Percentiles rank a stretch among this genome's conserved stretches.
Conservation (phyloP, 2,797 vertebrate genomes). For the Cryptoprocta ferox region DNA sequence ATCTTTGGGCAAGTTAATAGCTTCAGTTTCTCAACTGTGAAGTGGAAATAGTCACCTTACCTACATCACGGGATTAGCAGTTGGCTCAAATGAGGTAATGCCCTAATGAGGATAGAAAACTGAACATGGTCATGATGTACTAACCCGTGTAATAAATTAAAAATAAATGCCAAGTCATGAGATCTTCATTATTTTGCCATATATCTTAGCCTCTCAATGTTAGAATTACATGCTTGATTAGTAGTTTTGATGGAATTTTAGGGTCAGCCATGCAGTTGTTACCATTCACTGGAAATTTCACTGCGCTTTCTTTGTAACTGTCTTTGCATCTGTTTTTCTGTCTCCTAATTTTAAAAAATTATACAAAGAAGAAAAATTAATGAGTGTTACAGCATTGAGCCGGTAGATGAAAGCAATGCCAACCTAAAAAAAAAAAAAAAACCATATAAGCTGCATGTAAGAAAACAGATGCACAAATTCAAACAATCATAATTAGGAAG, state of each 20-base stretch:
- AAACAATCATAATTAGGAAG: not conserved
- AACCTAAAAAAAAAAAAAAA: not conserved
- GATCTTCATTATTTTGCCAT: not conserved
- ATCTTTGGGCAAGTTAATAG: not conserved
- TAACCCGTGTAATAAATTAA: not conserved
- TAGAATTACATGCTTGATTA: not conserved
- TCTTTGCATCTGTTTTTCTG: not conserved
- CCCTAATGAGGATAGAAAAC: not conserved
- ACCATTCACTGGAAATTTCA: not conserved
- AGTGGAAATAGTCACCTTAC: not conserved
- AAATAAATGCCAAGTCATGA: not conserved
- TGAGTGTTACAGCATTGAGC: not conserved
- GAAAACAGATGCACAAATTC: not conserved
- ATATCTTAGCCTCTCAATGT: not conserved
- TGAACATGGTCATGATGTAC: not conserved
- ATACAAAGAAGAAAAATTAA: not conserved
- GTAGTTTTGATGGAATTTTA: not conserved
- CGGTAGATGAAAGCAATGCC: not conserved
- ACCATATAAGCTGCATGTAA: not conserved
- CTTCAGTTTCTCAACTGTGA: not conserved
- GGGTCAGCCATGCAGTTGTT: not conserved
- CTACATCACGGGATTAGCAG: not conserved
- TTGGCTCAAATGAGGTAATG: not conserved
- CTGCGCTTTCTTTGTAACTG: not conserved
- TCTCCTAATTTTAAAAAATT: conserved; percentile 7